Base-by-base conservation (phyloP, 2,888 invertebrate genomes). In the Heliconius erato region DNA sequence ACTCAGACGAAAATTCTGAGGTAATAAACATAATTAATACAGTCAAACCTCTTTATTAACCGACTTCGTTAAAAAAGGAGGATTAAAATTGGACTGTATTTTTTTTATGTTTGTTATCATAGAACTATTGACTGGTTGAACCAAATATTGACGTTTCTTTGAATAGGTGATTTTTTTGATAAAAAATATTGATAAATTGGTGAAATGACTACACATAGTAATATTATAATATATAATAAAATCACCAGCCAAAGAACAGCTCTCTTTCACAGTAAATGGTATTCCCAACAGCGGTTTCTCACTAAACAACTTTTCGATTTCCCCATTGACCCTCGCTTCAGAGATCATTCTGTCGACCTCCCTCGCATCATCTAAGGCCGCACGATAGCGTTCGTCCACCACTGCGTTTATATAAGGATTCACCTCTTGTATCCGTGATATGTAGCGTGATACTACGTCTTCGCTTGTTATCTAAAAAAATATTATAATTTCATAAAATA, bases 241-340 rank as follows among this genome's bases (percentile, higher is more conserved):
- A 92, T 90, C 28, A 98, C 98, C 98, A 94, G 96, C 96, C 1
- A 98, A 94, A 1, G 96, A 96, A 87, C 98, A 97, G 86, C 97
- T 97, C 91, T 98, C 98, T 90, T 98, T 98, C 0, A 98, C 97
- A 4, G 98, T 98, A 72, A 98, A 96, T 0, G 98, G 98, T 28
- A 98, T 96, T 0, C 98, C 98, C 1, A 98, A 94, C 79, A 98
- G 93, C 0, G 98, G 98, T 85, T 96, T 96, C 28, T 96, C 93
- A 4, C 89, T 90, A 1, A 94, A 90, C 74, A 97, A 89, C 71
- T 94, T 91, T 1, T 94, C 93, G 7, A 95, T 88, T 3, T 89
- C 87, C 0, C 91, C 93, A 65, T 85, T 89, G 71, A 74, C 85
- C 79, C 88, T 90, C 0, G 93, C 91, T 6, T 90, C 92, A 3